Base-by-base conservation (phyloP, 2,113 vertebrate species). In the Ceratotherium simum region DNA sequence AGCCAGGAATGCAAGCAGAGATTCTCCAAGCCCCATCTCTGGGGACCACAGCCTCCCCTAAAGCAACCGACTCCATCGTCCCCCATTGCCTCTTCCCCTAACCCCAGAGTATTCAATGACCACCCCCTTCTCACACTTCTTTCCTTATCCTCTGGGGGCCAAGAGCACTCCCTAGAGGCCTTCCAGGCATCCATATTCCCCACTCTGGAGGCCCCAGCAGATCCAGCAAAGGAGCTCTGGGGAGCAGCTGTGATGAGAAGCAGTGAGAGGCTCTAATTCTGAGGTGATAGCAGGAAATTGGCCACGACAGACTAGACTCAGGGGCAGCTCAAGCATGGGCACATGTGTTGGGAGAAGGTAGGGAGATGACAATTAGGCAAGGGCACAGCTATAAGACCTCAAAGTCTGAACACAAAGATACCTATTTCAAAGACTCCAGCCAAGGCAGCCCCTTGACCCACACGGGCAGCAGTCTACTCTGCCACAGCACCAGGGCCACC, bases 391-490 rank as follows among this genome's bases (percentile, higher is more conserved):
- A 7, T 13, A 21, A 48, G 0, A 56, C 46, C 62, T 89, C 23
- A 6, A 65, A 75, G 27, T 56, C 8, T 36, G 13, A 93, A 87
- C 39, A 81, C 65, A 78, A 67, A 64, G 46, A 17, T 23, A 46
- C 9, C 69, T 76, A 21, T 20, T 60, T 70, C 81, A 14, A 70
- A 90, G 91, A 85, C 20, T 17, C 13, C n/a, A 67, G 67, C 9
- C 16, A 33, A 12, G 46, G 64, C 60, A 48, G 5, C 60, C 36
- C 94, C 60, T 25, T 56, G 58, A 64, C 64, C 54, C 39, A 58
- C 18, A 3, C 0, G 0, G 36, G 56, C 18, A 82, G 39, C 36
- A 36, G 1, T 60, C 27, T n/a, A 42, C 25, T 46, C 39, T 31
- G 60, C 31, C 20, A 8, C 33, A 33, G 36, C 7, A 56, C 62